Evolutionary conservation across 1,140 invertebrate species (phyloP).

Genomic region (Anastrepha ludens): DNA sequence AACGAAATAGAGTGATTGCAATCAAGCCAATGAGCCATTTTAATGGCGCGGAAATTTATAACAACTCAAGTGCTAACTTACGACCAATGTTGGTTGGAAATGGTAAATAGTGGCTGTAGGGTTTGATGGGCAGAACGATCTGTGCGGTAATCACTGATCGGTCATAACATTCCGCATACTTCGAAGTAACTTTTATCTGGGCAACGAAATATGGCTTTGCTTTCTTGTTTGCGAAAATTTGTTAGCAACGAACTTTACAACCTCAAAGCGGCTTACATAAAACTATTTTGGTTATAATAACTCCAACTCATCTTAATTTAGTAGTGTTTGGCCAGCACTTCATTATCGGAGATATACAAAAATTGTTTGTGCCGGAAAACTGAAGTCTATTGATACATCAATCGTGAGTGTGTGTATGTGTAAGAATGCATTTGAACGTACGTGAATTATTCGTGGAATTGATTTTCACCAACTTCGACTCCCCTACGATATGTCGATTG

Average conservation of each 20-base stretch:
- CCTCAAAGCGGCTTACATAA: too few species aligned
- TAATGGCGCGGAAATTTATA: not conserved
- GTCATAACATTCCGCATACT: too few species aligned
- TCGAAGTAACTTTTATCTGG: too few species aligned
- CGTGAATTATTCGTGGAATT: conserved; percentile 23
- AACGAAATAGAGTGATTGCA: not conserved
- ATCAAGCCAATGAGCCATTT: not conserved
- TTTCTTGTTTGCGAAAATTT: too few species aligned
- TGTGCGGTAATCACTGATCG: too few species aligned
- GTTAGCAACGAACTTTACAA: too few species aligned
- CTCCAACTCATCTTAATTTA: too few species aligned
- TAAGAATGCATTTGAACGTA: not conserved
- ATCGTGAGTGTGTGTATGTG: not conserved
- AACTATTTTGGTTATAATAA: too few species aligned
- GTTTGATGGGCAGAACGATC: not conserved
- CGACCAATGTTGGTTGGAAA: not conserved
- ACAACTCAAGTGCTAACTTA: not conserved
- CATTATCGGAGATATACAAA: too few species aligned
- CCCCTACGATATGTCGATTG: not conserved
- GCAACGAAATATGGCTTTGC: too few species aligned
- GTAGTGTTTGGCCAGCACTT: too few species aligned
- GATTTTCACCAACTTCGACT: conserved; percentile 20
- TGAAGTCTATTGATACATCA: not conserved
- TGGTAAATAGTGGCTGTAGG: not conserved
- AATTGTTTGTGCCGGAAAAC: too few species aligned